These are phyloP conservation scores for Mactromeris polynyma DNA, from an alignment of 2,888 invertebrate genomes.

Conservation along the genomic window DNA sequence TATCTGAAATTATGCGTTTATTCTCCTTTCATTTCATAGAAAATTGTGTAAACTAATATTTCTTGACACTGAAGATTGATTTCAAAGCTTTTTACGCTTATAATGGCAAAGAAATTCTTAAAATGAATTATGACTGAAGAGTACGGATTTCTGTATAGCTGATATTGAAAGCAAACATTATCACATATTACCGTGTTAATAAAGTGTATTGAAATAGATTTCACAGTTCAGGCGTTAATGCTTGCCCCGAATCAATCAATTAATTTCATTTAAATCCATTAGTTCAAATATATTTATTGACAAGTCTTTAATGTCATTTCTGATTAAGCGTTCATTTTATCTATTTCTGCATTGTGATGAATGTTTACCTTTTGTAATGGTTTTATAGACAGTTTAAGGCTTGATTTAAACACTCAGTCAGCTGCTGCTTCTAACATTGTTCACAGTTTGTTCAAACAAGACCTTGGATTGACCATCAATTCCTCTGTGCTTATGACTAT, in stretches of 20 bases:
- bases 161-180: background rate
- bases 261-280: background rate
- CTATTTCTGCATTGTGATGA: background rate
- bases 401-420: constrained; percentile 17
- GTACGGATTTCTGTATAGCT: background rate
- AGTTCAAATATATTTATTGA: constrained; percentile 7
- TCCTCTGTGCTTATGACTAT: background rate
- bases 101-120: background rate
- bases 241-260: background rate
- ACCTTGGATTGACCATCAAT: background rate
- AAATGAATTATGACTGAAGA: background rate
- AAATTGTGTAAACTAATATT: background rate
- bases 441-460: background rate
- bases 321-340: background rate
- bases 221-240: constrained; percentile 3
- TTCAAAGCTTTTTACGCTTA: background rate
- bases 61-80: background rate
- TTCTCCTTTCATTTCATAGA: background rate
- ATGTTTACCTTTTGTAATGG: background rate
- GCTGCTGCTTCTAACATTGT: background rate
- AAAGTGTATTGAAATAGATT: background rate
- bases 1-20: background rate
- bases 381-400: background rate
- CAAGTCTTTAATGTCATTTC: background rate
- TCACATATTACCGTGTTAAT: background rate